These are phyloP conservation scores for Aleiodes testaceus DNA, from an alignment of 2,888 invertebrate genomes.

Conservation along the genomic window DNA sequence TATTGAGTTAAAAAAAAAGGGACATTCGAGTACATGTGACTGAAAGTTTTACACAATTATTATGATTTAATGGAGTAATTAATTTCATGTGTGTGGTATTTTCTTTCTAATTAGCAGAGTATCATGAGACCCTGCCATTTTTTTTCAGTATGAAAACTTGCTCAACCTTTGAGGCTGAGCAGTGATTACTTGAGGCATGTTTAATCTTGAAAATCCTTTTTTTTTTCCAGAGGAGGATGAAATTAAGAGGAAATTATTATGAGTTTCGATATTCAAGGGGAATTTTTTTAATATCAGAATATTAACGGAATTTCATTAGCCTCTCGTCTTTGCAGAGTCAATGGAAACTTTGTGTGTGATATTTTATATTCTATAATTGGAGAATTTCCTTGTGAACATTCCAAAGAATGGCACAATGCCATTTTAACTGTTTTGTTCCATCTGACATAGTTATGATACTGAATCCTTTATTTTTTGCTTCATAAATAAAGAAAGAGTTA, in stretches of 20 bases:
- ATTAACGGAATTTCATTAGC: no score
- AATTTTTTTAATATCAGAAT: no score
- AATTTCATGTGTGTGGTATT: background rate
- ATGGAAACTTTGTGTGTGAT: no score
- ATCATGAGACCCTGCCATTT: background rate
- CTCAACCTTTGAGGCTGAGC: constrained; percentile 22
- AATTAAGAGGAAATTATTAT: background rate
- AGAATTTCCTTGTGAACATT: no score
- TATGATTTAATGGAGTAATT: no score
- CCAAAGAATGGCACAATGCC: no score
- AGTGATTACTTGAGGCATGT: constrained; percentile 21
- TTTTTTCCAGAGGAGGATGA: background rate
- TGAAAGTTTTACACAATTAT: no score
- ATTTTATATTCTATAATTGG: no score
- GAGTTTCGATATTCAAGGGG: background rate
- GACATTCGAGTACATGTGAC: background rate
- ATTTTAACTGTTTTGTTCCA: background rate
- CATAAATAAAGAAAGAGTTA: constrained; percentile 20
- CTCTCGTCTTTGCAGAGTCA: no score
- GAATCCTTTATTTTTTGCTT: background rate
- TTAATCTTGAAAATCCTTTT: constrained; percentile 7
- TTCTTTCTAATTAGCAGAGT: constrained; percentile 7
- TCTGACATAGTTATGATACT: background rate
- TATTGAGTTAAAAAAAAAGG: no score
- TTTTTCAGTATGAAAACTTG: constrained; percentile 15